Percentiles rank a stretch among this genome's conserved stretches.
Conservation (phyloP, 2,797 vertebrate species). For the Rhynchonycteris naso region DNA sequence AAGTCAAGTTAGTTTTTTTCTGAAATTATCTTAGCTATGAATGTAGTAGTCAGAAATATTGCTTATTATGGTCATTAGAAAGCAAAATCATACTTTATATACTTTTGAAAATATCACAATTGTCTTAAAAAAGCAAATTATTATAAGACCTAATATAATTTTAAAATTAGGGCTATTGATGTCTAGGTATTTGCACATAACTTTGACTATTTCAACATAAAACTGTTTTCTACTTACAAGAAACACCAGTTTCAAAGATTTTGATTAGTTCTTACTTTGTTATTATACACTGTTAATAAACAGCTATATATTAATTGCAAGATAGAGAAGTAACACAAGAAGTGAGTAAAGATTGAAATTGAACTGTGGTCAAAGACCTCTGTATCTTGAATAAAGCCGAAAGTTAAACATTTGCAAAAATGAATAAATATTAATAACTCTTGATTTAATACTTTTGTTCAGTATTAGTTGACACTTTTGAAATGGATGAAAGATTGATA, state of each 20-base stretch:
- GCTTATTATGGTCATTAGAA: conserved; percentile 2
- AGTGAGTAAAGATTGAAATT: neutral
- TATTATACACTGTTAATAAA: neutral
- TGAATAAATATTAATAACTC: neutral
- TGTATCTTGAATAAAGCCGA: neutral
- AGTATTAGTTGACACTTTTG: conserved; percentile 1
- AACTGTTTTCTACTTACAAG: neutral
- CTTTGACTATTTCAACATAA: neutral
- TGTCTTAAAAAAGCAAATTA: neutral
- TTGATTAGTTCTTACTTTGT: neutral
- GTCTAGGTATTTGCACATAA: neutral
- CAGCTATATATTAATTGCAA: neutral
- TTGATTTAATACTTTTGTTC: conserved; percentile 27
- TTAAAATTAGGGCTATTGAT: neutral
- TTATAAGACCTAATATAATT: neutral
- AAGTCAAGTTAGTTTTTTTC: neutral
- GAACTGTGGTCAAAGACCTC: neutral
- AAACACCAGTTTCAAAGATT: neutral
- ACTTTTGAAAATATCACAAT: conserved; percentile 36
- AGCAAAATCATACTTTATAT: neutral
- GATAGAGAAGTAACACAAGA: neutral
- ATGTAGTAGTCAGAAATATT: neutral
- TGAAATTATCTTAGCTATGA: neutral
- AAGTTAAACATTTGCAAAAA: conserved; percentile 23
- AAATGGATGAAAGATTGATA: conserved; percentile 9